phyloP scores from a whole-genome alignment of 1,140 invertebrate genomes.

The Stratiolaelaps scimitus region DNA sequence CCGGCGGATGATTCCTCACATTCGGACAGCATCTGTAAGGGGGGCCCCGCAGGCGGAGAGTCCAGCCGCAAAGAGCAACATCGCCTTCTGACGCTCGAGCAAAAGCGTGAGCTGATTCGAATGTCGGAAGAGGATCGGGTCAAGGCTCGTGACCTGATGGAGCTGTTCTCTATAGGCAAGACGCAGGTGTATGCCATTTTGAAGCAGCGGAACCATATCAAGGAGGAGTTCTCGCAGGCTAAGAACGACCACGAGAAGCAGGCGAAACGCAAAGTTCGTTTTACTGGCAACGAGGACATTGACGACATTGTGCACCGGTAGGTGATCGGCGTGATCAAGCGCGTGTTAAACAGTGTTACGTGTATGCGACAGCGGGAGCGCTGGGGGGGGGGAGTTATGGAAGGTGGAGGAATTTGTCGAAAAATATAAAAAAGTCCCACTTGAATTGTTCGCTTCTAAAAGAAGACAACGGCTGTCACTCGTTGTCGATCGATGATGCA shows the following conservation, averaged over 20 bases:
- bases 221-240: slow-evolving; percentile 7
- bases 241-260: slow-evolving; percentile 27
- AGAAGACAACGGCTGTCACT: no score
- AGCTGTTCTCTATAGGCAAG: slow-evolving; percentile 26
- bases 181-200: slow-evolving; percentile 30
- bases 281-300: slow-evolving; percentile 16
- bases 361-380: no score
- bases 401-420: no score
- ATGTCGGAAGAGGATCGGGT: slow-evolving; percentile 21
- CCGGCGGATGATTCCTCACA: no score
- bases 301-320: slow-evolving; percentile 27
- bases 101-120: slow-evolving; percentile 8
- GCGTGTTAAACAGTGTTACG: no score
- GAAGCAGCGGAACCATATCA: slow-evolving; percentile 29
- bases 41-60: background rate
- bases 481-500: no score
- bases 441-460: no score
- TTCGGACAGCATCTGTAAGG: no score
- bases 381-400: no score
- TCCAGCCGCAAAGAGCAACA: slow-evolving; percentile 5
- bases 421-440: no score
- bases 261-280: slow-evolving; percentile 19
- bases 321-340: no score
- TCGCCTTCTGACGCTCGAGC: background rate
- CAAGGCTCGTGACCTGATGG: slow-evolving; percentile 14